Evolutionary conservation across 2,113 vertebrate genomes (phyloP), one percentile per base, ranked within the genome.

Genomic region (Dunckerocampus dactyliophorus): DNA sequence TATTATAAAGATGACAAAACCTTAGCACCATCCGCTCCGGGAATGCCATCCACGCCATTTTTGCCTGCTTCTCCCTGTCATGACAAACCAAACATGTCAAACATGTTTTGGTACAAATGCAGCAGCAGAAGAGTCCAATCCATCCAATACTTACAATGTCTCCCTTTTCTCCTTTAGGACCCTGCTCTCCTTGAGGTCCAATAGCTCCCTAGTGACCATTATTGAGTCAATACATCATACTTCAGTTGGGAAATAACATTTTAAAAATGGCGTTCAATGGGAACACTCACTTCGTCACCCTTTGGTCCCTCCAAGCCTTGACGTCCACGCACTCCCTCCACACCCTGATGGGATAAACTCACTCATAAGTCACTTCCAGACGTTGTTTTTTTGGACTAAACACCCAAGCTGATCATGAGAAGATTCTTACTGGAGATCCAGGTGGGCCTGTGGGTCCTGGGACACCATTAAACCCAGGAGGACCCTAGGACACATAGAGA

Each of bases 381-480:
- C 24, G 1, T 20, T n/a, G 1, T 14, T 65, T 16, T 59, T 1
- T 21, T 1, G 9, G 19, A 42, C 34, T 9, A 69, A 65, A 68
- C 45, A 1, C 3, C 17, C 68, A 21, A 22, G 1, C 49, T 6
- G n/a, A 53, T 17, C 63, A 7, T 48, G 13, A 9, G 13, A 48
- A 48, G 49, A 31, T 14, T 9, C 87, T 84, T 86, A 92, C 90
- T 47, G 88, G 90, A 58, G 88, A 68, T 65, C 91, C 92, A 20
- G 88, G 85, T 16, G 90, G 88, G 46, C 92, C 92, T 0, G 91
- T 91, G 9, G 91, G 91, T 77, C 92, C 92, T 9, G 87, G 85
- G 42, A 88, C 76, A 0, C 92, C 92, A 16, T 92, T 92, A 63
- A 90, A 92, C 45, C 92, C 92, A 63, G 90, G 89, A 24, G 79